These are phyloP conservation scores for Goniozus legneri DNA, from an alignment of 1,140 invertebrate species.

Conservation along the genomic window DNA sequence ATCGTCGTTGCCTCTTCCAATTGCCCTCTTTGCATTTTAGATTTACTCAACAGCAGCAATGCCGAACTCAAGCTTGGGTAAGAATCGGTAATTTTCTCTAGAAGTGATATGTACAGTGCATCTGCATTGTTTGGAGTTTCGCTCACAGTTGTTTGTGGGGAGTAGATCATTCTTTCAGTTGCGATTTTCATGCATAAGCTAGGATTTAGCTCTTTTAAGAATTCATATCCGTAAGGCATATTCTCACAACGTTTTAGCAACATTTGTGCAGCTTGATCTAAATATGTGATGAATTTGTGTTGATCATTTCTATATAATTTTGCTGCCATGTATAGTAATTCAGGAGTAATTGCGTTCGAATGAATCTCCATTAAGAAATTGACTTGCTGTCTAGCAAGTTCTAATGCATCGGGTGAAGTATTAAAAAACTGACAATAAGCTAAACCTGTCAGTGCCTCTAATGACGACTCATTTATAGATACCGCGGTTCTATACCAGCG, in stretches of 20 bases:
- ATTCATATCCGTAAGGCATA: constrained; percentile 70
- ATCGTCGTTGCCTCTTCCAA: constrained; percentile 61
- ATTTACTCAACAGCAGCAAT: constrained; percentile 72
- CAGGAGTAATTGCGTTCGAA: constrained; percentile 56
- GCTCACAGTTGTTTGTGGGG: constrained; percentile 52
- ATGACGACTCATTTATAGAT: constrained; percentile 79
- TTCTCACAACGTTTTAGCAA: constrained; percentile 64
- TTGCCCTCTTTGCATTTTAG: constrained; percentile 78
- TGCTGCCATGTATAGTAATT: constrained; percentile 68
- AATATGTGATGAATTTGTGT: constrained; percentile 59
- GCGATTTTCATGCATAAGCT: constrained; percentile 81
- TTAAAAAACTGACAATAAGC: constrained; percentile 76
- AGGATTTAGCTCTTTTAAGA: constrained; percentile 76
- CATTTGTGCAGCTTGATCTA: constrained; percentile 70
- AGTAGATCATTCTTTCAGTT: constrained; percentile 72
- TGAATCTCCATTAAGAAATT: constrained; percentile 83
- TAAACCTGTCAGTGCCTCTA: constrained; percentile 74
- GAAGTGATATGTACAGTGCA: constrained; percentile 62
- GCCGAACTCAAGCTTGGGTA: constrained; percentile 79
- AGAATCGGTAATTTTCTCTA: constrained; percentile 71
- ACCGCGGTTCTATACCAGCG: constrained; percentile 76
- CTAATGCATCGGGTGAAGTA: constrained; percentile 50
- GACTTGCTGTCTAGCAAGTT: constrained; percentile 78
- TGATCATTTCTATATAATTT: constrained; percentile 61
- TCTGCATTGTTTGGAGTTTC: constrained; percentile 44